Evolutionary conservation across 2,797 vertebrate species (phyloP), one percentile per base, ranked within the genome.

Genomic region (Nyctalus aviator): DNA sequence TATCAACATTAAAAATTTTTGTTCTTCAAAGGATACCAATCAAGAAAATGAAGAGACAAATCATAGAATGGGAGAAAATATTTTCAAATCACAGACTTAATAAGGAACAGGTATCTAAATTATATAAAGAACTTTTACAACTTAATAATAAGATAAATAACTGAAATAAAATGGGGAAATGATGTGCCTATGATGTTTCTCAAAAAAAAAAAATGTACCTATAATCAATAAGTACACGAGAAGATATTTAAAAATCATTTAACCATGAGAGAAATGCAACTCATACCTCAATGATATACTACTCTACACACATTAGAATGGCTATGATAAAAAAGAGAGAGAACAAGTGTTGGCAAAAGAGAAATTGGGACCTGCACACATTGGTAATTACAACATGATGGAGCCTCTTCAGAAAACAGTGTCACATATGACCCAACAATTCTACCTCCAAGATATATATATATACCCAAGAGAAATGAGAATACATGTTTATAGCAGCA

Each of bases 121-220:
- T 57, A 69, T 41, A 44, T 41, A 75, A 90, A 68, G 21, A 76
- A 83, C 21, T 48, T 11, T 84, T 78, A 27, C 7, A 91, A 55
- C n/a, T 78, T 20, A 79, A 25, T 27, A 66, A 64, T 44, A 92
- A 88, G 13, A 68, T 3, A 77, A 78, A 89, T 46, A 59, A 59
- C 1, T 4, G 12, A 76, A 46, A 5, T 81, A 66, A 32, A 85
- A 20, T 50, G 23, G 46, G 17, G 14, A 86, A 92, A 69, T 75
- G 8, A 35, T 46, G 14, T 35, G n/a, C 76, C 53, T 57, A 79
- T 15, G 4, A 41, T 82, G 30, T 69, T 91, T 84, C n/a, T 82
- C 32, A 30, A 90, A 64, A 81, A 90, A 88, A 90, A 69, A 90
- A 88, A 90, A 69, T n/a, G 68, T 0, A 71, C 6, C 23, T n/a